A percentile compares a stretch with the other conserved stretches of the same genome.
These are phyloP conservation scores for Andrena bucephala DNA, from an alignment of 2,888 invertebrate species.

Conservation along the genomic window DNA sequence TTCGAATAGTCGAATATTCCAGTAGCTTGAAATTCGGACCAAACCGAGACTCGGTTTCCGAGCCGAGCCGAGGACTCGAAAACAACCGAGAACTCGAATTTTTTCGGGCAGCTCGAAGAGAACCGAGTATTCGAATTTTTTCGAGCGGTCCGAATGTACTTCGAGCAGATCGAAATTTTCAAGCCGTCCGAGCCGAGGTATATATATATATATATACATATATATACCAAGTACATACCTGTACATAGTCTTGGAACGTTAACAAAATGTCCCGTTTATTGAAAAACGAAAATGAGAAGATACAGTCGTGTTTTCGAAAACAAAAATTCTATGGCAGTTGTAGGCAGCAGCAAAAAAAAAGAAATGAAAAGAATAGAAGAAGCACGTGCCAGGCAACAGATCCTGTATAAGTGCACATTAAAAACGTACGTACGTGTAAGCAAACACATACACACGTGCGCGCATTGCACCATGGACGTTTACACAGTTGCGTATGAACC, in stretches of 20 bases:
- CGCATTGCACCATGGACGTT: conserved; percentile 6
- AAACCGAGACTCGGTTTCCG: no score
- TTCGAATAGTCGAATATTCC: no score
- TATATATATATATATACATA: no score
- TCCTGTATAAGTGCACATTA: conserved; percentile 26
- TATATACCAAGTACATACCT: no score
- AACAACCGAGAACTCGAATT: no score
- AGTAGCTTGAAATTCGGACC: no score
- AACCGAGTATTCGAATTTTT: no score
- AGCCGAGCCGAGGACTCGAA: no score
- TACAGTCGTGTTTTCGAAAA: conserved; percentile 3
- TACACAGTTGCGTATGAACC: conserved; percentile 57
- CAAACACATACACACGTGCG: not conserved
- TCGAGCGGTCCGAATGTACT: no score
- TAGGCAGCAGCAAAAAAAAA: conserved; percentile 10
- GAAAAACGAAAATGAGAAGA: conserved; percentile 12
- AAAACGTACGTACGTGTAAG: not conserved
- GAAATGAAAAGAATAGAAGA: not conserved
- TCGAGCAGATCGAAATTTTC: no score
- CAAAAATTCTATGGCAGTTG: conserved; percentile 4
- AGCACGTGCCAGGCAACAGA: conserved; percentile 9
- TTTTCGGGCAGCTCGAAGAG: no score
- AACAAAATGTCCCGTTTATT: not conserved
- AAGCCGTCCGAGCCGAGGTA: no score
- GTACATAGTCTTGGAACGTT: not conserved